phyloP scores from a whole-genome alignment of 2,113 vertebrate genomes.

The Catharus fuscescens region DNA sequence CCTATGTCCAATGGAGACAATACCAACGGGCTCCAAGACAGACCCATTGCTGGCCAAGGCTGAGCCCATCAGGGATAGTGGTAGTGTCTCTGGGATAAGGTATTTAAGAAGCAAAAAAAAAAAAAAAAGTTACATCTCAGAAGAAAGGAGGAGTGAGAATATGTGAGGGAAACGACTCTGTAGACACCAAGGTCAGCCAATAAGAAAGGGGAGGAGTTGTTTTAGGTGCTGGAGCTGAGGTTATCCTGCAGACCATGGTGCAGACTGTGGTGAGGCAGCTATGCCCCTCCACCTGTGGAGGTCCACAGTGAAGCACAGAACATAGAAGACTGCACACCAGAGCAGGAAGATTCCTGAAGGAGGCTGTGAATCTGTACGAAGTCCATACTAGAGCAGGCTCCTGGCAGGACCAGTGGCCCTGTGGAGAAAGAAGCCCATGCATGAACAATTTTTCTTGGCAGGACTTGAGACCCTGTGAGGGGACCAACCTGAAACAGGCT shows the following conservation, averaged over 20 bases:
- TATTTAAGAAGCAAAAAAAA: neutral
- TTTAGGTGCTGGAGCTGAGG: neutral
- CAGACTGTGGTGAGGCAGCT: neutral
- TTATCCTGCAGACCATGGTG: neutral
- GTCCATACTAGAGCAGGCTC: neutral
- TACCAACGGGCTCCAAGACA: neutral
- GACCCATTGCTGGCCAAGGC: neutral
- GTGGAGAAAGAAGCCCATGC: neutral
- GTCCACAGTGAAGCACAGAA: neutral
- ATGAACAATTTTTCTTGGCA: neutral
- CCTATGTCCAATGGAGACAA: neutral
- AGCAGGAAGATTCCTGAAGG: neutral
- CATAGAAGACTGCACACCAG: too few species aligned
- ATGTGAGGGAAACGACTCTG: fast-evolving
- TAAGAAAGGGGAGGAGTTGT: neutral
- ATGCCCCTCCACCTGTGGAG: neutral
- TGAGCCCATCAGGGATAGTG: fast-evolving
- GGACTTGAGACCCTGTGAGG: neutral
- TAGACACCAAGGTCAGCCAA: neutral
- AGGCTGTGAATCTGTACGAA: neutral
- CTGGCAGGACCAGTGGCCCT: neutral
- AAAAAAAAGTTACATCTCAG: neutral
- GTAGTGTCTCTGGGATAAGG: neutral
- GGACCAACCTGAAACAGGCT: neutral
- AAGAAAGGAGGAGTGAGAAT: neutral